phyloP scores from a whole-genome alignment of 2,888 invertebrate genomes.

The Dicyrtomina minuta region DNA sequence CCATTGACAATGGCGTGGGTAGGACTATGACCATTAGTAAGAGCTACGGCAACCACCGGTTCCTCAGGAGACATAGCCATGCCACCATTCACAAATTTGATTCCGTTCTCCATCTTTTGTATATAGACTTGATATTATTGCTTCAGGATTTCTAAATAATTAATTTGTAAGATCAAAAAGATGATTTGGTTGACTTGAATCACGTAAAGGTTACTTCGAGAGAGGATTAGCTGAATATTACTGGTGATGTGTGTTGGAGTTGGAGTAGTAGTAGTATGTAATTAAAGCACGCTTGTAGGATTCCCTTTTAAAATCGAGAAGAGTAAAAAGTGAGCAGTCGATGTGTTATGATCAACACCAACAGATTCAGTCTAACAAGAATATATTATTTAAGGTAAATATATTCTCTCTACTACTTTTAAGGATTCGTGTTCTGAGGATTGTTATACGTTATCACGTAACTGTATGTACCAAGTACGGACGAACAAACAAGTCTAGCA shows the following conservation, averaged over 20 bases:
- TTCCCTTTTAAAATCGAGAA: no score
- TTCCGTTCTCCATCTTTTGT: constrained; percentile 49
- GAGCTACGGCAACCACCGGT: not conserved
- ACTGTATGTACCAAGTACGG: no score
- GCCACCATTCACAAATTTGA: constrained; percentile 48
- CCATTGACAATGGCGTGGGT: constrained; percentile 14
- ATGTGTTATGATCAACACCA: no score
- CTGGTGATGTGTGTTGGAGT: not conserved
- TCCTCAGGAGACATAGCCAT: constrained; percentile 30
- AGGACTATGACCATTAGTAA: constrained; percentile 30
- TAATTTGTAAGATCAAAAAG: constrained; percentile 15
- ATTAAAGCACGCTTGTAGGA: no score
- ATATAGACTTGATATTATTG: constrained; percentile 22
- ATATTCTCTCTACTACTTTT: no score
- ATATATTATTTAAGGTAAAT: no score
- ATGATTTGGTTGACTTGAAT: no score
- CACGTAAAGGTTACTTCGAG: not conserved
- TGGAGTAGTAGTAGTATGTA: not conserved
- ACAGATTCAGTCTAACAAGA: no score
- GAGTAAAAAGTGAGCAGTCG: no score
- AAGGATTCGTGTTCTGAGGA: no score
- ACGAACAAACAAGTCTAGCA: no score
- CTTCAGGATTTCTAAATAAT: constrained; percentile 9
- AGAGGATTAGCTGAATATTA: not conserved
- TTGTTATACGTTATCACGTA: no score